A percentile compares a stretch with the other conserved stretches of the same genome.
Evolutionary conservation across 2,797 vertebrate genomes (phyloP).

Genomic region (Danio aesculapii): DNA sequence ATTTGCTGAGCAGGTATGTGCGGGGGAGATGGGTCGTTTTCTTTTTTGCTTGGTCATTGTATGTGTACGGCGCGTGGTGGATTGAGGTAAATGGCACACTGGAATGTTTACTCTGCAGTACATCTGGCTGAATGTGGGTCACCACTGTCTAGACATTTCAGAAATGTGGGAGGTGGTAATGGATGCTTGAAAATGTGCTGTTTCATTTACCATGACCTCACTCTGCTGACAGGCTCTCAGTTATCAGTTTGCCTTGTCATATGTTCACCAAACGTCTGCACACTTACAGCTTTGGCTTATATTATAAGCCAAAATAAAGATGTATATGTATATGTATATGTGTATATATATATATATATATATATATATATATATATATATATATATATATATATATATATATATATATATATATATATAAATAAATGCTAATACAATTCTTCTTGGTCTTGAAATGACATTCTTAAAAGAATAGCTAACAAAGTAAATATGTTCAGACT

Average conservation of each 20-base stretch:
- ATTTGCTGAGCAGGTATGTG: conserved; percentile 3
- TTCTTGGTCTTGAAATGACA: background rate
- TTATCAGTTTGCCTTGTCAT: background rate
- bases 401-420: too few relatives aligned
- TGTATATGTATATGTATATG: too few relatives aligned
- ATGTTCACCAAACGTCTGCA: background rate
- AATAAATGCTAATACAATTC: too few relatives aligned
- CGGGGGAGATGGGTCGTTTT: background rate
- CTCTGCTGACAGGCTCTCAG: conserved; percentile 15
- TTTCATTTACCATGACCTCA: conserved; percentile 25
- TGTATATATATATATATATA: too few relatives aligned
- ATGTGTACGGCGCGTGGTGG: conserved; percentile 6
- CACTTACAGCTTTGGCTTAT: background rate
- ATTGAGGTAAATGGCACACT: conserved; percentile 29
- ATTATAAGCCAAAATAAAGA: too few relatives aligned
- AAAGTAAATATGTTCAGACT: too few relatives aligned
- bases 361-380: too few relatives aligned
- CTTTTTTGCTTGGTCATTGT: conserved; percentile 29
- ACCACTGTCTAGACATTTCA: conserved; percentile 57
- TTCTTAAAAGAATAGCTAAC: background rate
- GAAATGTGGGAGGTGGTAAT: conserved; percentile 45
- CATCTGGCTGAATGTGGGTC: conserved; percentile 55
- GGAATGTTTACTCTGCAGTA: conserved; percentile 42
- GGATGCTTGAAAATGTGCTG: conserved; percentile 22
- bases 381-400: too few relatives aligned